Percentiles rank a stretch among this genome's conserved stretches.
Conservation (phyloP, 2,797 vertebrate species). For the Emydoidea blandingii region DNA sequence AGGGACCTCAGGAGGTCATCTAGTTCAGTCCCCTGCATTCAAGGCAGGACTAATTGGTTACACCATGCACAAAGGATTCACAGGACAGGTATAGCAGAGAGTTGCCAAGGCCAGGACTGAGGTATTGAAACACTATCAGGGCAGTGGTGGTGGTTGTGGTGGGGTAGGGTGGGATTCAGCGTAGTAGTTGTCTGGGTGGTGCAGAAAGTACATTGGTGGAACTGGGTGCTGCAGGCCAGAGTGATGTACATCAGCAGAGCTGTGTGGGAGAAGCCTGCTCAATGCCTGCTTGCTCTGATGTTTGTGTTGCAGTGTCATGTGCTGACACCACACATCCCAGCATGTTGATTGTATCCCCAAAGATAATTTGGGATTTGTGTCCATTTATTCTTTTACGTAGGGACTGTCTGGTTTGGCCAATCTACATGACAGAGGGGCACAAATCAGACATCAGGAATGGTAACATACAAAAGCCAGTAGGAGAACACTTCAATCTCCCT, state of each 20-base stretch:
- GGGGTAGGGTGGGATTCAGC: not conserved
- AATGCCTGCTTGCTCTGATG: not conserved
- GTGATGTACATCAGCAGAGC: not conserved
- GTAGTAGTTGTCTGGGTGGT: fast-evolving
- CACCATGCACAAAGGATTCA: not conserved
- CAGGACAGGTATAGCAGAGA: not conserved
- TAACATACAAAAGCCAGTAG: too few species aligned
- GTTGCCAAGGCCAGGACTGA: not conserved
- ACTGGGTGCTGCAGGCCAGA: not conserved
- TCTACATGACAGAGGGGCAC: too few species aligned
- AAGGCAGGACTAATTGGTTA: not conserved
- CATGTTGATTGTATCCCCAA: not conserved
- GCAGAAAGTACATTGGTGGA: not conserved
- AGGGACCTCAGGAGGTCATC: not conserved
- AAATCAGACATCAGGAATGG: too few species aligned
- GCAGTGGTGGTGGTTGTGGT: fast-evolving
- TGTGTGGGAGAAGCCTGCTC: not conserved
- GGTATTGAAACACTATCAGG: not conserved
- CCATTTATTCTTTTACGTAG: too few species aligned
- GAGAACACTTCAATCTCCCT: too few species aligned
- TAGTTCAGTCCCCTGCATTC: not conserved
- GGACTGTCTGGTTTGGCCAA: too few species aligned
- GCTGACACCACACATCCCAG: not conserved
- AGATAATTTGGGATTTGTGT: not conserved
- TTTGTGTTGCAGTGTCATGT: not conserved